Evolutionary conservation across 2,113 vertebrate genomes (phyloP).

Genomic region (Cyanoramphus novaezelandiae): DNA sequence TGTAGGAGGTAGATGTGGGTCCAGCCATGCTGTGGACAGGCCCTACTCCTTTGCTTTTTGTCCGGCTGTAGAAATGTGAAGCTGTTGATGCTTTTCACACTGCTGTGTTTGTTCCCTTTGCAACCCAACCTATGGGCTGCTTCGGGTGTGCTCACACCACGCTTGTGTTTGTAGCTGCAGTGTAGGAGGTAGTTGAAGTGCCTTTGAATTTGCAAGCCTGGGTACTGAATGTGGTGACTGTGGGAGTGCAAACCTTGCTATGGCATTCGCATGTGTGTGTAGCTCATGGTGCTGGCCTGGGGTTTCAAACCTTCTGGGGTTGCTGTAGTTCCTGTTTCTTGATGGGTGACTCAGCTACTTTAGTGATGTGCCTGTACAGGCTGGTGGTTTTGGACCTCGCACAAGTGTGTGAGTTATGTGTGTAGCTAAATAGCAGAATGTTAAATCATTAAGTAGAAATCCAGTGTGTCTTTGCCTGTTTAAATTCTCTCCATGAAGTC

Average conservation of each 20-base stretch:
- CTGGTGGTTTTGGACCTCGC: neutral
- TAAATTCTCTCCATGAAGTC: neutral
- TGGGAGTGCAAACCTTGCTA: neutral
- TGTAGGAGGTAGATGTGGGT: neutral
- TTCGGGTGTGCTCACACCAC: fast-evolving
- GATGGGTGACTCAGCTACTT: fast-evolving
- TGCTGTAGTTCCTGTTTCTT: neutral
- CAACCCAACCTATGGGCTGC: neutral
- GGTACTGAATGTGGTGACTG: neutral
- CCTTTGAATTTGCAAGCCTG: neutral
- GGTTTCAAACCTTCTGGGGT: neutral
- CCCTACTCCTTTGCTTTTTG: neutral
- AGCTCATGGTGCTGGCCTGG: neutral
- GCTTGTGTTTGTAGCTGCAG: neutral
- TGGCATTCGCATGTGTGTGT: fast-evolving
- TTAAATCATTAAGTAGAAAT: neutral
- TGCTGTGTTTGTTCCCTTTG: neutral
- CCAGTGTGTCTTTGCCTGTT: neutral
- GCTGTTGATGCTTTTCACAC: fast-evolving
- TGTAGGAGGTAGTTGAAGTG: neutral
- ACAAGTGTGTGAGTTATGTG: neutral
- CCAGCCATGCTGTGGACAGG: neutral
- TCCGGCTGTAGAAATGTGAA: neutral
- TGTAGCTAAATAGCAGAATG: neutral
- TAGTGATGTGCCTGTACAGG: neutral